These are phyloP conservation scores for Cyprinodon brontotheroides DNA, from an alignment of 2,113 vertebrate genomes.

Conservation along the genomic window DNA sequence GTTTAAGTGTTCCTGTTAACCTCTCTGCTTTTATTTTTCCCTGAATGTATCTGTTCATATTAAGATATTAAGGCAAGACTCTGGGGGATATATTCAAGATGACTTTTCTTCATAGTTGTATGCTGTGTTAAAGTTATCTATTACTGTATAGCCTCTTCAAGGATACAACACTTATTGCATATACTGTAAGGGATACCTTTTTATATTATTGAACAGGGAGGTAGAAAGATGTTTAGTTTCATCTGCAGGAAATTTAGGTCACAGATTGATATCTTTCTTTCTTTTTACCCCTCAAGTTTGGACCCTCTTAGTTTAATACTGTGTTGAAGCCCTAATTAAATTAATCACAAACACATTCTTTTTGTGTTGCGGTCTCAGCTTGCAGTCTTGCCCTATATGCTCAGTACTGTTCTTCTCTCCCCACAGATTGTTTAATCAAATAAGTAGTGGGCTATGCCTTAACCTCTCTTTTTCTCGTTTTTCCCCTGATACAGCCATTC, in stretches of 20 bases:
- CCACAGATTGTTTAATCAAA: too few relatives aligned
- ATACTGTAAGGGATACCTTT: constrained; percentile 3
- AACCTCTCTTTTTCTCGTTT: too few relatives aligned
- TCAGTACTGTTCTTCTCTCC: too few relatives aligned
- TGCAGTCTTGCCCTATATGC: too few relatives aligned
- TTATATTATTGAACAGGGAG: constrained; percentile 30
- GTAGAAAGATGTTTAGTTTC: constrained; percentile 44
- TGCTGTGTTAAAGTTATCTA: not conserved
- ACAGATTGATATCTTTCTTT: constrained; percentile 4
- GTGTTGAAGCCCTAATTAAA: too few relatives aligned
- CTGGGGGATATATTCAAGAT: constrained; percentile 3
- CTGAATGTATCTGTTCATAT: constrained; percentile 24
- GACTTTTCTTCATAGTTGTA: constrained; percentile 17
- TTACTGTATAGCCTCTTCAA: constrained; percentile 6
- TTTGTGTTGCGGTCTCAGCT: too few relatives aligned
- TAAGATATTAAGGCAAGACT: constrained; percentile 23
- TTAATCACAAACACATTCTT: too few relatives aligned
- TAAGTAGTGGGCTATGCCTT: too few relatives aligned
- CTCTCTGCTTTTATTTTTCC: not conserved
- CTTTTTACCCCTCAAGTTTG: not conserved
- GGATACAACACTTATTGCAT: constrained; percentile 4
- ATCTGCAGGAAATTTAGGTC: constrained; percentile 30
- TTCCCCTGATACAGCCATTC: too few relatives aligned
- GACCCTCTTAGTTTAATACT: too few relatives aligned
- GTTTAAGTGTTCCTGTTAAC: constrained; percentile 11